Conservation (phyloP, 2,797 vertebrate species). For the Rhynchonycteris naso region DNA sequence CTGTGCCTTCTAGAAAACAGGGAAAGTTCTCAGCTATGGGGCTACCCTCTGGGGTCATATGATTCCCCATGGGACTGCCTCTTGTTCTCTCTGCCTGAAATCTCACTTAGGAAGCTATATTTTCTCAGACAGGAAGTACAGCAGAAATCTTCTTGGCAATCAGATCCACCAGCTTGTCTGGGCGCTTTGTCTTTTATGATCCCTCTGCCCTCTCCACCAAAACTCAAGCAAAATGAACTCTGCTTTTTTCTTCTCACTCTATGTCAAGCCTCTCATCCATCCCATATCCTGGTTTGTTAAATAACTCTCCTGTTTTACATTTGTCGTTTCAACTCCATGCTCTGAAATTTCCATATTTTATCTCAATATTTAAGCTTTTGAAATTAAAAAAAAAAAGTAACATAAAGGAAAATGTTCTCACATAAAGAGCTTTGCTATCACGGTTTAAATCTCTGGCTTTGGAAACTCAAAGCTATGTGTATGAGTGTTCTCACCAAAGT, state of each 20-base stretch:
- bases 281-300: neutral
- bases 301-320: neutral
- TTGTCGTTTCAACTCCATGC: neutral
- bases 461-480: slow-evolving; percentile 1
- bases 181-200: neutral
- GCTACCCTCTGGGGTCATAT: neutral
- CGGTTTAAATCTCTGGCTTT: neutral
- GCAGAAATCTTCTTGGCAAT: neutral
- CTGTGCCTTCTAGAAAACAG: neutral
- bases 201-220: neutral
- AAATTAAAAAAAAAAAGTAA: neutral
- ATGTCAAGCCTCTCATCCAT: neutral
- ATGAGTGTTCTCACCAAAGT: neutral
- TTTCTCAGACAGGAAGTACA: neutral
- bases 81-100: neutral
- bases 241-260: neutral
- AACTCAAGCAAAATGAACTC: neutral
- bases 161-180: neutral
- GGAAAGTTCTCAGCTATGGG: neutral
- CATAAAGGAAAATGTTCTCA: neutral
- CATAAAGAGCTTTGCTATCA: neutral
- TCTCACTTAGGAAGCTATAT: neutral
- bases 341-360: neutral
- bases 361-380: neutral
- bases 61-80: neutral